A percentile compares a stretch with the other conserved stretches of the same genome.
These are phyloP conservation scores for Polyploca ridens DNA, from an alignment of 2,888 invertebrate species.

Conservation along the genomic window DNA sequence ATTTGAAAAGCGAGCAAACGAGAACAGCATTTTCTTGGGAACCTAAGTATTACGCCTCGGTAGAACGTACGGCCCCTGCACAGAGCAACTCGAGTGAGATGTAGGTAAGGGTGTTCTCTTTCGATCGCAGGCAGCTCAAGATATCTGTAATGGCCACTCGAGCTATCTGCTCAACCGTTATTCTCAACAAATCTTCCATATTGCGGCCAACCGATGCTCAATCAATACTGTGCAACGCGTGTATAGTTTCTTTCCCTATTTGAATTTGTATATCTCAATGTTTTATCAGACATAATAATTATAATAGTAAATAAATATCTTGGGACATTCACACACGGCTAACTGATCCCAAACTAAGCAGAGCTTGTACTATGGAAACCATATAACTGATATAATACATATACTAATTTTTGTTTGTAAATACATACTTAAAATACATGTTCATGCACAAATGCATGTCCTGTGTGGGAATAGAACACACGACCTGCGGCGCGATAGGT, in stretches of 20 bases:
- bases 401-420: no score
- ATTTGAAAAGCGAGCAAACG: constrained; percentile 36
- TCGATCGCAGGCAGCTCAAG: constrained; percentile 68
- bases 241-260: constrained; percentile 50
- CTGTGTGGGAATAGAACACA: no score
- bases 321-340: no score
- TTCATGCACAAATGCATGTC: no score
- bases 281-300: constrained; percentile 14
- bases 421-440: no score
- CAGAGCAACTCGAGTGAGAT: constrained; percentile 60
- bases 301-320: no score
- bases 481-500: no score
- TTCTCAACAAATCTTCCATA: constrained; percentile 79
- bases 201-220: constrained; percentile 69
- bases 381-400: no score
- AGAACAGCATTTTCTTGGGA: constrained; percentile 41
- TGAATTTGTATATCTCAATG: constrained; percentile 42
- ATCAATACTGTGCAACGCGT: constrained; percentile 63
- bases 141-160: constrained; percentile 81
- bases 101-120: constrained; percentile 65
- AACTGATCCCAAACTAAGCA: no score
- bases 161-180: constrained; percentile 77
- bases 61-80: constrained; percentile 46
- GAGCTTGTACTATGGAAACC: no score
- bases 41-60: constrained; percentile 49